Conservation (phyloP, 2,888 invertebrate species). For the Euproctis similis region DNA sequence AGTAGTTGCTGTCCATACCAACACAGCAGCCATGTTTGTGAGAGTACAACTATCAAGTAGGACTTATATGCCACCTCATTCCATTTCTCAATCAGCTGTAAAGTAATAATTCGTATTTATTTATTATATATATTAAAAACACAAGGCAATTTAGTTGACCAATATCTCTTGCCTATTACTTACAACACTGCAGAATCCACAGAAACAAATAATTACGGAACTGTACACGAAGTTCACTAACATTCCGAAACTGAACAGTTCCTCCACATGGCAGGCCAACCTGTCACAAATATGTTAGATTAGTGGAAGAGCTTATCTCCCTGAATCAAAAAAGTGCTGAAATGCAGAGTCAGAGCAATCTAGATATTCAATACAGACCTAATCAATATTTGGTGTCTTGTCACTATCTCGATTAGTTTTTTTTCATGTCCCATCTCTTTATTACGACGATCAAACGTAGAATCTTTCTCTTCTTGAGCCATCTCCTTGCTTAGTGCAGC, state of each 20-base stretch:
- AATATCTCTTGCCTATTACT: background rate
- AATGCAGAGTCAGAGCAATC: too few relatives aligned
- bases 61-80: slow-evolving; percentile 35
- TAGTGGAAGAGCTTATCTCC: too few relatives aligned
- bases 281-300: slow-evolving; percentile 1
- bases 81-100: slow-evolving; percentile 35
- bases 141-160: too few relatives aligned
- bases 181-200: slow-evolving; percentile 5
- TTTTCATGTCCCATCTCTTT: background rate
- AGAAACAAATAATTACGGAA: slow-evolving; percentile 6
- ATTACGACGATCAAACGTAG: background rate
- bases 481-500: background rate
- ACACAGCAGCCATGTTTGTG: slow-evolving; percentile 35
- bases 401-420: background rate
- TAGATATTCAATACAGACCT: background rate
- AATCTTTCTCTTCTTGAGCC: background rate
- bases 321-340: too few relatives aligned
- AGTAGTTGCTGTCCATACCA: slow-evolving; percentile 37
- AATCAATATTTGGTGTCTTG: background rate
- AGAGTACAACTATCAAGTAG: slow-evolving; percentile 29
- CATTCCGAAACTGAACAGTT: slow-evolving; percentile 3
- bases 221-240: slow-evolving; percentile 5
- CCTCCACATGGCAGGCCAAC: slow-evolving; percentile 1
- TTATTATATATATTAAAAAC: too few relatives aligned
- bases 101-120: too few relatives aligned